Evolutionary conservation across 2,888 invertebrate species (phyloP).

Genomic region (Odontocolon sp.): DNA sequence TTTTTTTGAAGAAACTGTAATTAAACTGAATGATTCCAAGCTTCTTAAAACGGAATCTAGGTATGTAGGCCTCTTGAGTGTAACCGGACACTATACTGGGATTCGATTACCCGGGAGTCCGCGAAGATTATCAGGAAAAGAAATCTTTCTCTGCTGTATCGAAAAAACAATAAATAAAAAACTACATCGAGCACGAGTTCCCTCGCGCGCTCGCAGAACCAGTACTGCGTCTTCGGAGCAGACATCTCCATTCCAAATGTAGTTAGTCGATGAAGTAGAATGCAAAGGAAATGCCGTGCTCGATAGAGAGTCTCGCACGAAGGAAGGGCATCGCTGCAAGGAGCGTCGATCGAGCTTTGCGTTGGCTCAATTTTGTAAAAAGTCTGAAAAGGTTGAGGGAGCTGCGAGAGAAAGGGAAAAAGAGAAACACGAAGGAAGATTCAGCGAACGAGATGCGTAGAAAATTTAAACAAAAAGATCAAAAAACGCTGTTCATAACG

Average conservation of each 20-base stretch:
- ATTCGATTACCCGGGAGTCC: constrained; percentile 18
- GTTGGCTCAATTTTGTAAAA: no score
- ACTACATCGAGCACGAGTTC: constrained; percentile 35
- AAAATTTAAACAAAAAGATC: background rate
- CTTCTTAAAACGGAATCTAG: constrained; percentile 39
- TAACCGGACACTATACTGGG: constrained; percentile 49
- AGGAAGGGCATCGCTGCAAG: no score
- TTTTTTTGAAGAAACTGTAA: no score
- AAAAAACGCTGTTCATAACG: no score
- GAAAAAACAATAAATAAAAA: constrained; percentile 16
- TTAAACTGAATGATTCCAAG: no score
- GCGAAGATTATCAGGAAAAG: constrained; percentile 29
- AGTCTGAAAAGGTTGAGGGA: no score
- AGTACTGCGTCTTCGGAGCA: constrained; percentile 28
- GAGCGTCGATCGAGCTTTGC: no score
- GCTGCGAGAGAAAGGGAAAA: background rate
- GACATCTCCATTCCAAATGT: constrained; percentile 42
- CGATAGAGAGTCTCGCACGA: no score
- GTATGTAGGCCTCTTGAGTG: constrained; percentile 49
- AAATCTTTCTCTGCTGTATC: constrained; percentile 29
- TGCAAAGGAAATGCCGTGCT: constrained; percentile 36
- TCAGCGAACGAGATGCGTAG: constrained; percentile 24
- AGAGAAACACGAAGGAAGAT: constrained; percentile 22
- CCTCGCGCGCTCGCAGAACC: constrained; percentile 40
- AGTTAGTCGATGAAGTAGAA: constrained; percentile 13